Evolutionary conservation across 2,113 vertebrate genomes (phyloP), one percentile per base, ranked within the genome.

Genomic region (Donacobius atricapilla): DNA sequence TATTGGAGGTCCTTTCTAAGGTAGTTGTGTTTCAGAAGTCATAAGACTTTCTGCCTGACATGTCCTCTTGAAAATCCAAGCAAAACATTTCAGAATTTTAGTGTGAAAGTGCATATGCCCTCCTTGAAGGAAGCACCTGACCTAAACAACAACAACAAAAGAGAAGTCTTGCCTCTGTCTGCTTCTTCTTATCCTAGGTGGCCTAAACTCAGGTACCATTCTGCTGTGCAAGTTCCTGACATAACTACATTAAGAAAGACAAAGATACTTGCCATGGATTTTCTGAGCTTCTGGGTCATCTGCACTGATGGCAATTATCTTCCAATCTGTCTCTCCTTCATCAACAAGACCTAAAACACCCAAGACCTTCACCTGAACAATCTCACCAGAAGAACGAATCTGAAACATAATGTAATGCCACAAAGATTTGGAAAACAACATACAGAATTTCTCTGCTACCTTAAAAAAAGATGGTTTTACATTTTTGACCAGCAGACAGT

Each of bases 251-350:
- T 61, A 82, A 42, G 66, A 71, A 72, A 94, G 47, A 44, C 39
- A 65, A 37, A 94, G 79, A 90, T 73, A 98, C 99, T 97, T 97
- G 99, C 99, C 98, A 61, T 99, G 98, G 54, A 99, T 96, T 70
- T 97, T 98, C 60, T 98, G 94, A 47, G 99, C 99, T 47, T 99
- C 99, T 48, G 99, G 99, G 89, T 99, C 99, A 66, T 99, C 97
- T 9, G 86, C 95, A 89, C 99, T 98, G 70, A 99, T 99, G 87
- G 98, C 99, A 44, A 99, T 99, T 91, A 99, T 95, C 94, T 99
- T 99, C 99, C 99, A 99, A 88, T 99, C 99, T 64, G 98, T 99
- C 97, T 99, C 99, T 84, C 98, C 98, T 93, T 99, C 98, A 96
- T 99, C 99, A 60, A 99, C 98, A 97, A 99, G 98, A 75, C 97